A percentile compares a stretch with the other conserved stretches of the same genome.
Evolutionary conservation across 30 jellyfish, hydroid and myxozoan species (phyloP).

Genomic region (Pseudorhiza aurosa): DNA sequence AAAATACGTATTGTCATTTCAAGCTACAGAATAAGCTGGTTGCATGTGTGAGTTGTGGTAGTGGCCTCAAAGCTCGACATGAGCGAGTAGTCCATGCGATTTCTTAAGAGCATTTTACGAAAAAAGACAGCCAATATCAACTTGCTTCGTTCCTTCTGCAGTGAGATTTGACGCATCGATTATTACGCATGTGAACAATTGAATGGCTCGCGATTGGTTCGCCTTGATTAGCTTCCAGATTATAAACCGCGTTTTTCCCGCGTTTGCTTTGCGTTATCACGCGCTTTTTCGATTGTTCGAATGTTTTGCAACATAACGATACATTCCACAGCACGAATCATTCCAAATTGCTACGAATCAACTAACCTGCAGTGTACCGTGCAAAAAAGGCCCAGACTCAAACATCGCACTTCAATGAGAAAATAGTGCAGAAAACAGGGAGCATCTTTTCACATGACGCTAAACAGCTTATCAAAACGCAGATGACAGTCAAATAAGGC

Average conservation of each 20-base stretch:
- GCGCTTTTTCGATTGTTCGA: no score
- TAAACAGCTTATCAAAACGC: no score
- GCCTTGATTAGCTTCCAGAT: constrained; percentile 65
- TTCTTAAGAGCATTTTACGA: constrained; percentile 41
- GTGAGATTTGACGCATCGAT: constrained; percentile 80
- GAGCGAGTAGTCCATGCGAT: constrained; percentile 34
- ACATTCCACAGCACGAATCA: no score
- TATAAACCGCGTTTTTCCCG: constrained; percentile 15
- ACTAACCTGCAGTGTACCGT: constrained; percentile 46
- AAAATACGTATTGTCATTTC: constrained; percentile 7
- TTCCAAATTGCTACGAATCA: constrained; percentile 35
- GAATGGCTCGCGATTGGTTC: constrained; percentile 63
- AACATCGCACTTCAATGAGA: no score
- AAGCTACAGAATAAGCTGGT: constrained; percentile 11
- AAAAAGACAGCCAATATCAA: constrained; percentile 79
- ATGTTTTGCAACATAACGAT: no score
- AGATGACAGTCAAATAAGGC: no score
- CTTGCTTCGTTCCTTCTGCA: constrained; percentile 26
- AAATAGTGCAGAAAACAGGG: no score
- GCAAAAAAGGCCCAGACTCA: no score
- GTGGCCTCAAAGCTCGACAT: constrained; percentile 37
- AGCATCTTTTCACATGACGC: no score
- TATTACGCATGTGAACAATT: constrained; percentile 81
- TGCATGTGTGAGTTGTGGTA: background rate
- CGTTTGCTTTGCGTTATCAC: background rate